A percentile compares a stretch with the other conserved stretches of the same genome.
These are phyloP conservation scores for Trichopoda pennipes DNA, from an alignment of 2,888 invertebrate genomes.

Conservation along the genomic window DNA sequence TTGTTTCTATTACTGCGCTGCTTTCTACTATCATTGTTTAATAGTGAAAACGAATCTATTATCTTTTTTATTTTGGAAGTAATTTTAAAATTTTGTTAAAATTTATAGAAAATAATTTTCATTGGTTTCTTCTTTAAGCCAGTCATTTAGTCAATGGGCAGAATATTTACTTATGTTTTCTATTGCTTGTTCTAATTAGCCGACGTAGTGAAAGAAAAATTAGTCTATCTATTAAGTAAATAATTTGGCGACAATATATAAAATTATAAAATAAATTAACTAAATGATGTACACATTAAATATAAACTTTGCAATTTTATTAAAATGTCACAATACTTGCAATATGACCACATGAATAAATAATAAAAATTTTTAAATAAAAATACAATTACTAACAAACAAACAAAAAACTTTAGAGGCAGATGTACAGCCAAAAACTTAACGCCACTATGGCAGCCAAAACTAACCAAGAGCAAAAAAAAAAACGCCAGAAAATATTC, in stretches of 20 bases:
- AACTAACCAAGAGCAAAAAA: slow-evolving; percentile 1
- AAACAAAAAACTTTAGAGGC: slow-evolving; percentile 55
- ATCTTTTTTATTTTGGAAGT: too few relatives aligned
- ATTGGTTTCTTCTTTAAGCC: too few relatives aligned
- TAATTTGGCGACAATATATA: neutral
- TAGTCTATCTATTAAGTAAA: neutral
- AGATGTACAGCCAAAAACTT: slow-evolving; percentile 69
- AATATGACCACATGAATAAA: slow-evolving; percentile 22
- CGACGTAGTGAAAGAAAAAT: neutral
- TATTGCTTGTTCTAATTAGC: too few relatives aligned
- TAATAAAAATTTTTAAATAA: slow-evolving; percentile 16
- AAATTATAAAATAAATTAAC: slow-evolving; percentile 17
- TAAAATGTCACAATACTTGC: slow-evolving; percentile 44
- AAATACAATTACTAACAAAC: slow-evolving; percentile 9
- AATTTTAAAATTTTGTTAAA: too few relatives aligned
- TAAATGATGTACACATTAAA: slow-evolving; percentile 4
- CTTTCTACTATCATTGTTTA: too few relatives aligned
- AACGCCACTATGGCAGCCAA: slow-evolving; percentile 68
- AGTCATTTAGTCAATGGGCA: too few relatives aligned
- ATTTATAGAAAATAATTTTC: too few relatives aligned
- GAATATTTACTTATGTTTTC: too few relatives aligned
- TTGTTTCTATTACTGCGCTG: too few relatives aligned
- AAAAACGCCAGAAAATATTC: slow-evolving; percentile 29
- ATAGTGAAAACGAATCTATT: too few relatives aligned
- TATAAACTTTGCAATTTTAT: slow-evolving; percentile 32